phyloP scores from a whole-genome alignment of 2,113 vertebrate genomes.

The Atherinomorus stipes region DNA sequence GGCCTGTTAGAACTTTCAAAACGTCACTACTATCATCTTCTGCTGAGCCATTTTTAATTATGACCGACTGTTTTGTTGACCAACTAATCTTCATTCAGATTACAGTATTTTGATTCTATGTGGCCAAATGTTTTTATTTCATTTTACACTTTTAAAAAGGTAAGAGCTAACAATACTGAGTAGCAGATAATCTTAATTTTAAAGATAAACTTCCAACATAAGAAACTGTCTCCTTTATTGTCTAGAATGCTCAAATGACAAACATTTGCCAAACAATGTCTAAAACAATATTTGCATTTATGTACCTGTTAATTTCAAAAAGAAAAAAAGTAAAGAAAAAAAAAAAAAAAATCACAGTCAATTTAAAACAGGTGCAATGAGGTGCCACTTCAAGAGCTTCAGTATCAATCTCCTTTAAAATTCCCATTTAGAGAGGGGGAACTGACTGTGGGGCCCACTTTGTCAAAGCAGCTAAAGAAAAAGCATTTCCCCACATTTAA shows the following conservation, averaged over 20 bases:
- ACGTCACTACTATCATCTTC: background rate
- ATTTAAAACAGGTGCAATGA: slow-evolving; percentile 62
- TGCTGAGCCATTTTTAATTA: background rate
- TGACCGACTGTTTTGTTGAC: slow-evolving; percentile 23
- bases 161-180: slow-evolving; percentile 23
- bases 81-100: slow-evolving; percentile 9
- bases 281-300: slow-evolving; percentile 65
- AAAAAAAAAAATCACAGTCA: background rate
- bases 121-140: slow-evolving; percentile 6
- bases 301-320: slow-evolving; percentile 72
- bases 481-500: slow-evolving; percentile 53
- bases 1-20: slow-evolving; percentile 24
- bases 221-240: slow-evolving; percentile 57
- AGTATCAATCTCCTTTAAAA: slow-evolving; percentile 61
- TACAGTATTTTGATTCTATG: slow-evolving; percentile 27
- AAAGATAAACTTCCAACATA: slow-evolving; percentile 47
- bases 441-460: slow-evolving; percentile 60
- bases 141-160: slow-evolving; percentile 29
- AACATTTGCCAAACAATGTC: slow-evolving; percentile 39
- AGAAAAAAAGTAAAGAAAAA: background rate
- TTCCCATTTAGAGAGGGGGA: slow-evolving; percentile 39
- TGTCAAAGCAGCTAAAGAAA: slow-evolving; percentile 73
- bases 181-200: slow-evolving; percentile 29
- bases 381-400: slow-evolving; percentile 63
- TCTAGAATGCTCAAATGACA: slow-evolving; percentile 60